Evolutionary conservation across 2,888 invertebrate species (phyloP), one percentile per base, ranked within the genome.

Genomic region (Kuschelorhynchus macadamiae): DNA sequence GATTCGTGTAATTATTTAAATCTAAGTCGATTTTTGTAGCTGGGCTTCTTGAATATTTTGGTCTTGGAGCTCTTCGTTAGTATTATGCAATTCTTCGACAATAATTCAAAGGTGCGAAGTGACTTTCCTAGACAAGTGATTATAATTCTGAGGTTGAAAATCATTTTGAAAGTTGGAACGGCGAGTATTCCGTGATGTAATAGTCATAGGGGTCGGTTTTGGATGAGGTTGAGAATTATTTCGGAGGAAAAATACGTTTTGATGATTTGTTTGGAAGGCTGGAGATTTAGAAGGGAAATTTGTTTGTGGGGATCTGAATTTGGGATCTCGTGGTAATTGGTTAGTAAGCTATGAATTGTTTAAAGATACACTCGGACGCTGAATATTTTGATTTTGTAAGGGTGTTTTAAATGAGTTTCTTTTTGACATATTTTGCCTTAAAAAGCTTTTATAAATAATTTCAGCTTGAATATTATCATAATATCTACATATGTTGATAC

Each of bases 401-500:
- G 46, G 18, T 1, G 36, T 14, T 39, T n/a, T 53, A 53, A 33
- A 20, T 12, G 11, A 17, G 17, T 53, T 53, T 36, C 17, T 53
- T n/a, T 12, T 36, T 2, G 33, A 21, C 53, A 53, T 36, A 21
- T 53, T 53, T 53, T 53, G 53, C 12, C 39, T 14, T 7, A 39
- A 21, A 17, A 53, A 53, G 11, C 36, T 53, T 16, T 46, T 46
- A 25, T 46, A 17, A 17, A 17, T 46, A 46, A 46, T 46, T 46
- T 46, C 17, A 4, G 46, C 36, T 17, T 53, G 53, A 7, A 53
- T 39, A 7, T 53, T 53, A 18, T 53, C 53, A 12, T 33, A 53
- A 5, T 50, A 30, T 39, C 53, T 53, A 36, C 53, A 53, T 33
- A 53, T 53, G 36, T 53, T 53, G 2, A 53, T 9, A 53, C 33